These are phyloP conservation scores for Poicephalus gulielmi DNA, from an alignment of 2,113 vertebrate species.

Conservation along the genomic window DNA sequence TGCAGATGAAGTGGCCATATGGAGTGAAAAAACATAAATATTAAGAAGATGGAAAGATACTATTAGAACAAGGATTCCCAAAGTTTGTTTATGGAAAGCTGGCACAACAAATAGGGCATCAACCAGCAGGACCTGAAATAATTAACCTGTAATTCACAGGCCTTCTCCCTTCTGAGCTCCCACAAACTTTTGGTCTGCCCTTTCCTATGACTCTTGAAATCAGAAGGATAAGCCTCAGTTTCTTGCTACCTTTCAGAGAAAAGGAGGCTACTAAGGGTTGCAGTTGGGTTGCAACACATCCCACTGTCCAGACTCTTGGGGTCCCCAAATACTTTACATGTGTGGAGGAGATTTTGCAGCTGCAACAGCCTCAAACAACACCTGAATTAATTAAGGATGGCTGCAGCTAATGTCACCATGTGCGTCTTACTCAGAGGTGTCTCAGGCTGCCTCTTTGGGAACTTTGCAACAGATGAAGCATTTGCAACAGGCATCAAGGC, in stretches of 20 bases:
- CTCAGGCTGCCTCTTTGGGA: not conserved
- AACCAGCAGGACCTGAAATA: not conserved
- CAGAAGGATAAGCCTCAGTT: not conserved
- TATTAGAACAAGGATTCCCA: constrained; percentile 62
- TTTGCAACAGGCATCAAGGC: not conserved
- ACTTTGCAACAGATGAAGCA: not conserved
- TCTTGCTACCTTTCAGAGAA: not conserved
- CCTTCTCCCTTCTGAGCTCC: not conserved
- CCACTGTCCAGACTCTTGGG: not conserved
- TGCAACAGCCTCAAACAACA: not conserved
- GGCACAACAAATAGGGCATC: not conserved
- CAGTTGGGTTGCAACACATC: not conserved
- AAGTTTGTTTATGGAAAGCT: constrained; percentile 61
- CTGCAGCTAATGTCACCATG: not conserved
- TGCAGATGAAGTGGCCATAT: constrained; percentile 69
- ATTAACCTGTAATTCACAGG: not conserved
- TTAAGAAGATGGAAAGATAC: constrained; percentile 57
- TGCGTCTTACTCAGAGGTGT: not conserved
- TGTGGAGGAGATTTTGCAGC: not conserved
- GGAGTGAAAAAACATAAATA: constrained; percentile 59
- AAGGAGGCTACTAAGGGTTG: not conserved
- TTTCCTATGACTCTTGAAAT: not conserved
- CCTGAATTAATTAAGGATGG: not conserved
- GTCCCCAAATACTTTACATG: not conserved
- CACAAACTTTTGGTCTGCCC: not conserved